phyloP scores from a whole-genome alignment of 2,888 invertebrate genomes.

The Pristionchus maxplancki region DNA sequence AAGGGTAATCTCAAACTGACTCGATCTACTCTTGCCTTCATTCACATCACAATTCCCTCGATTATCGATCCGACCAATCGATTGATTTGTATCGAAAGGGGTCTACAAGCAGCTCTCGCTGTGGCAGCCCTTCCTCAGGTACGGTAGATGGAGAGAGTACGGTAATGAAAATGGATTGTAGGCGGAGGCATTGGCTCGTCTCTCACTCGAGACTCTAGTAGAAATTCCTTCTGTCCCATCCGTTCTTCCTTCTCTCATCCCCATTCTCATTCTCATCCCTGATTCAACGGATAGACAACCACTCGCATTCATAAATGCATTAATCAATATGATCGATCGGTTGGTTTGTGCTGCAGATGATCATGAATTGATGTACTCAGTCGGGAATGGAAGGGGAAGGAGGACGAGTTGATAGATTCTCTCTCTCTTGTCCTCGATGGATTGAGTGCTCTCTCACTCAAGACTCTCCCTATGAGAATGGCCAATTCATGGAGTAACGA shows the following conservation, averaged over 20 bases:
- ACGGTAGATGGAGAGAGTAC: neutral
- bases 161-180: neutral
- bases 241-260: constrained; percentile 35
- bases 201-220: constrained; percentile 18
- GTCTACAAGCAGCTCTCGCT: neutral
- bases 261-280: constrained; percentile 46
- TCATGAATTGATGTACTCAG: neutral
- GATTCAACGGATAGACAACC: constrained; percentile 38
- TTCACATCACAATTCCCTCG: constrained; percentile 43
- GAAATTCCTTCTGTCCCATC: constrained; percentile 8
- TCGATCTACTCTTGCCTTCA: constrained; percentile 37
- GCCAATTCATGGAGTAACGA: constrained; percentile 21
- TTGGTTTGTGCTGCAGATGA: neutral
- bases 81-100: neutral
- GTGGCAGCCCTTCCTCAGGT: constrained; percentile 46
- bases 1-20: constrained; percentile 7
- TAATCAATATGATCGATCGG: constrained; percentile 47
- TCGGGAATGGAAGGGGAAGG: constrained; percentile 19
- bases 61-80: constrained; percentile 11
- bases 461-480: constrained; percentile 14
- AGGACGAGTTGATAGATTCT: neutral
- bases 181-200: constrained; percentile 46
- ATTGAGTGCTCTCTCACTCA: constrained; percentile 6
- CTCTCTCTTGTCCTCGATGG: constrained; percentile 17
- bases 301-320: constrained; percentile 24